Conservation (phyloP, 2,888 invertebrate genomes). For the Amiota mariae region DNA sequence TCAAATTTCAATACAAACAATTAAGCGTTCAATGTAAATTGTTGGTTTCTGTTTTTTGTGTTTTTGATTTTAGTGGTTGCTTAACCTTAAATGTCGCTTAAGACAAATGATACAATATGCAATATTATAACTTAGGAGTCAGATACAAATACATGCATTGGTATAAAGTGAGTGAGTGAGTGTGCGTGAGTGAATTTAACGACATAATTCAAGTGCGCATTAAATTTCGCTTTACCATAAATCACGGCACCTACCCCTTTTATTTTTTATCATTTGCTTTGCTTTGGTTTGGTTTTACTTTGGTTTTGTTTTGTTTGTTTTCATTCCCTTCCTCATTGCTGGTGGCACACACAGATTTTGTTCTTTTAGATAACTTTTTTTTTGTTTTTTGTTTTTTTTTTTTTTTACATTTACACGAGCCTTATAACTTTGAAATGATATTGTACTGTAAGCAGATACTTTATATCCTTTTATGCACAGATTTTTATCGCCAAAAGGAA, state of each 20-base stretch:
- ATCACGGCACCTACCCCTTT: conserved; percentile 49
- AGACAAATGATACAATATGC: not conserved
- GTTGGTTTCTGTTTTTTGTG: not conserved
- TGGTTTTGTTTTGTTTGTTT: no score
- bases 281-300: not conserved
- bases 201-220: conserved; percentile 66
- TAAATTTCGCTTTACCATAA: conserved; percentile 54
- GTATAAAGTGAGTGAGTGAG: no score
- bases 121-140: not conserved
- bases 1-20: conserved; percentile 50
- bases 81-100: conserved; percentile 24
- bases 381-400: not conserved
- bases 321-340: not conserved
- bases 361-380: conserved; percentile 2
- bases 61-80: not conserved
- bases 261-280: conserved; percentile 23
- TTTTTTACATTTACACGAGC: conserved; percentile 33
- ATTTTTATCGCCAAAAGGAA: conserved; percentile 62
- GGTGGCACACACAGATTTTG: not conserved
- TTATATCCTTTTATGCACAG: conserved; percentile 64
- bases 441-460: conserved; percentile 63
- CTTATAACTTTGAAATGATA: conserved; percentile 4
- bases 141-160: not conserved
- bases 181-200: conserved; percentile 54
- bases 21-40: conserved; percentile 41